Conservation (phyloP, 2,797 vertebrate genomes). For the Pyrrhura leucotis region DNA sequence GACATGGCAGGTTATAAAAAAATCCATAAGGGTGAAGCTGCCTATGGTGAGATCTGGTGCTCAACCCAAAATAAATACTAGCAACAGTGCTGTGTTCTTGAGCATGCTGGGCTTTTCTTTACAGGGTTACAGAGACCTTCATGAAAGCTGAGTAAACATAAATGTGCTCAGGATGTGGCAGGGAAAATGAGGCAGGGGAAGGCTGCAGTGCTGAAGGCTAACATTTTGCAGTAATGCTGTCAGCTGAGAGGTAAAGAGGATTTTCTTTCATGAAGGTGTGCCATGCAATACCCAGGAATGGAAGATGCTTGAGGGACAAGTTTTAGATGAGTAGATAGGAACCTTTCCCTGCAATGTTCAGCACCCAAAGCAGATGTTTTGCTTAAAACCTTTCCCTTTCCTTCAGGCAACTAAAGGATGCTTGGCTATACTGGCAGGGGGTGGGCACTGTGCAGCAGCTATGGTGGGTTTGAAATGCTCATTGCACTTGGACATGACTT, state of each 20-base stretch:
- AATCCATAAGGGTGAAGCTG: not conserved
- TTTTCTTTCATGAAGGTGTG: not conserved
- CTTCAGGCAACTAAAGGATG: not conserved
- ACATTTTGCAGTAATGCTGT: not conserved
- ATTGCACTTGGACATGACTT: accelerated
- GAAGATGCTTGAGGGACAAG: not conserved
- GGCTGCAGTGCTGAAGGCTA: not conserved
- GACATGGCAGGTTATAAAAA: not conserved
- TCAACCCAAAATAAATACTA: constrained; percentile 2
- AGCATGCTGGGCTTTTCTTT: not conserved
- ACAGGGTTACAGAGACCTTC: constrained; percentile 14
- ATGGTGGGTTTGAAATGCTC: not conserved
- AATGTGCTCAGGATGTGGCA: not conserved
- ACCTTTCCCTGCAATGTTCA: not conserved
- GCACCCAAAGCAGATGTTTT: not conserved
- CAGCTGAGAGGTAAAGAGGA: not conserved
- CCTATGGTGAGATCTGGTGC: not conserved
- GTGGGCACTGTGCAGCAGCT: not conserved
- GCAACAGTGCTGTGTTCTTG: not conserved
- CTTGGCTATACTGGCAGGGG: not conserved
- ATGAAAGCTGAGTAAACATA: not conserved
- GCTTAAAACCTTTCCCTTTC: not conserved
- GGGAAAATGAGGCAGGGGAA: not conserved
- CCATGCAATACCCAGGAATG: accelerated
- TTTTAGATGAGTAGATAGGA: not conserved